These are phyloP conservation scores for Drosophila mulleri DNA, from an alignment of 2,888 invertebrate species.

Conservation along the genomic window DNA sequence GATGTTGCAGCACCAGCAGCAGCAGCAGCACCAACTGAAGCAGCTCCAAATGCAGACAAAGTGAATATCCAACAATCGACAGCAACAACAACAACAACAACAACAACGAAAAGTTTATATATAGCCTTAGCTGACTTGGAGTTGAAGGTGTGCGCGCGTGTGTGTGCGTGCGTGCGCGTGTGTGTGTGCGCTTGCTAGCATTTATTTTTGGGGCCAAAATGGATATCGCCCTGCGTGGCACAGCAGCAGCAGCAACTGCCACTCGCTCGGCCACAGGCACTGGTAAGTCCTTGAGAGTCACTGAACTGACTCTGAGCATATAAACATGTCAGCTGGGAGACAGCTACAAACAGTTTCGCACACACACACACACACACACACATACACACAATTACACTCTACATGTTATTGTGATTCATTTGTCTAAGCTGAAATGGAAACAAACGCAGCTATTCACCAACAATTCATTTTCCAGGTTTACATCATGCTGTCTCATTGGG, in stretches of 20 bases:
- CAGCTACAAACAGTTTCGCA: conserved; percentile 20
- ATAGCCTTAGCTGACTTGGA: conserved; percentile 46
- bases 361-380: conserved; percentile 27
- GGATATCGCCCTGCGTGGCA: conserved; percentile 76
- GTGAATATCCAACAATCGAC: conserved; percentile 18
- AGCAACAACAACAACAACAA: conserved; percentile 28
- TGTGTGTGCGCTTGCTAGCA: conserved; percentile 55
- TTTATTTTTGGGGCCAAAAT: conserved; percentile 71
- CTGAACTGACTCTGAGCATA: conserved; percentile 47
- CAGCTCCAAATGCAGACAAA: conserved; percentile 38
- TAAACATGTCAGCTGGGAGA: conserved; percentile 28
- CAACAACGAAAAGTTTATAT: conserved; percentile 55
- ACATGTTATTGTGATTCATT: conserved; percentile 44
- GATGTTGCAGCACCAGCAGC: conserved; percentile 21
- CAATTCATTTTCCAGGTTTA: conserved; percentile 81
- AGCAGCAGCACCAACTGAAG: conserved; percentile 20
- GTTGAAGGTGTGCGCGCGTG: conserved; percentile 15
- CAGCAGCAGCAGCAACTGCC: conserved; percentile 47
- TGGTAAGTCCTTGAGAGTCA: conserved; percentile 73
- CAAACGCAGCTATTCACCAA: conserved; percentile 36
- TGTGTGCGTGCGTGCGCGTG: conserved; percentile 30
- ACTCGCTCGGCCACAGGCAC: conserved; percentile 52
- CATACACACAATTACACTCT: conserved; percentile 16
- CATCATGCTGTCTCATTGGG: conserved; percentile 85
- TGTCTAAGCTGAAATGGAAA: conserved; percentile 38